These are phyloP conservation scores for Iphiclides podalirius DNA, from an alignment of 2,888 invertebrate genomes.

Conservation along the genomic window DNA sequence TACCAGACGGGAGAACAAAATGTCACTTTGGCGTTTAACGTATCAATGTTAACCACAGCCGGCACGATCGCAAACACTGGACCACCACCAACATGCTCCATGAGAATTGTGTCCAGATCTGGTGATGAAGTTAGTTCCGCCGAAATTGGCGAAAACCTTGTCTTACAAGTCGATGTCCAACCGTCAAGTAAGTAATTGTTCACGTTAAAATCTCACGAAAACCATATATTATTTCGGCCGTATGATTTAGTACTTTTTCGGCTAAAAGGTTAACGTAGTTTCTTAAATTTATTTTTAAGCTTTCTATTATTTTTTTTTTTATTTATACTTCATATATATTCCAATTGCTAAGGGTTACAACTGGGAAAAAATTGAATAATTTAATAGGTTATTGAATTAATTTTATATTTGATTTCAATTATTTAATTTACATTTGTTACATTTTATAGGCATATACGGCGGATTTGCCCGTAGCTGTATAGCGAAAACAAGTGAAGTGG, in stretches of 20 bases:
- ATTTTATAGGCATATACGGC: slow-evolving; percentile 88
- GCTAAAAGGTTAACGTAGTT: too few relatives aligned
- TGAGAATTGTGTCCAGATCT: slow-evolving; percentile 92
- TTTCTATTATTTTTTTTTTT: too few relatives aligned
- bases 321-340: too few relatives aligned
- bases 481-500: slow-evolving; percentile 93
- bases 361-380: too few relatives aligned
- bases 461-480: slow-evolving; percentile 96
- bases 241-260: too few relatives aligned
- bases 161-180: slow-evolving; percentile 91
- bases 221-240: too few relatives aligned
- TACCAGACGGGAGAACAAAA: slow-evolving; percentile 97
- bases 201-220: too few relatives aligned
- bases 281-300: too few relatives aligned
- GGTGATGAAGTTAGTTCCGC: slow-evolving; percentile 95
- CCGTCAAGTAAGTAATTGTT: slow-evolving; percentile 84
- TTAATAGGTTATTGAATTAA: too few relatives aligned
- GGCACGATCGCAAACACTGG: slow-evolving; percentile 97
- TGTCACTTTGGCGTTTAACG: slow-evolving; percentile 95
- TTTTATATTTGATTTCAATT: too few relatives aligned
- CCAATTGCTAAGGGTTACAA: too few relatives aligned
- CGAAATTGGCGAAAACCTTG: slow-evolving; percentile 94
- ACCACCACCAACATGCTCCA: slow-evolving; percentile 94
- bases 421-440: neutral
- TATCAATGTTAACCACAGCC: slow-evolving; percentile 96